These are phyloP conservation scores for Siniperca scherzeri DNA, from an alignment of 2,797 vertebrate genomes.

Conservation along the genomic window DNA sequence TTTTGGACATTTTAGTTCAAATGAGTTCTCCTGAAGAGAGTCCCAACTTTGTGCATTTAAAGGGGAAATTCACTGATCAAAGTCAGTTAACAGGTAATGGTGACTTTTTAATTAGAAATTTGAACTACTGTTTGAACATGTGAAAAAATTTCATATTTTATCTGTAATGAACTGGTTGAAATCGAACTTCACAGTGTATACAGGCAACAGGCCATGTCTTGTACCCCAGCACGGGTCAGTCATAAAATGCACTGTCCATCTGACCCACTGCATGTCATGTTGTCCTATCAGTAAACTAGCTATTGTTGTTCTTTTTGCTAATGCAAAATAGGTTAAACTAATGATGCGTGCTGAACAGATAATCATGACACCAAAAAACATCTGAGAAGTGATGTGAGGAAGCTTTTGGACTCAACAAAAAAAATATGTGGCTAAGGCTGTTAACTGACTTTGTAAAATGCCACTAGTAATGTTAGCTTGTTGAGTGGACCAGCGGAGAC, in stretches of 20 bases:
- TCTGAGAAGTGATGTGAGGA: not conserved
- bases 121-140: not conserved
- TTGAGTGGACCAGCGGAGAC: not conserved
- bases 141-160: not conserved
- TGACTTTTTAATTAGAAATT: not conserved
- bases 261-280: not conserved
- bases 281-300: not conserved
- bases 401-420: not conserved
- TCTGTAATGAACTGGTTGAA: not conserved
- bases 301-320: not conserved
- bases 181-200: not conserved
- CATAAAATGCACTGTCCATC: not conserved
- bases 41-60: not conserved
- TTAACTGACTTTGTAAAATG: no score
- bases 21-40: constrained; percentile 1
- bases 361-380: not conserved
- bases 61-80: not conserved
- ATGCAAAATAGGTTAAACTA: not conserved
- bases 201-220: not conserved
- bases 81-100: not conserved
- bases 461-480: not conserved
- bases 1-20: constrained; percentile 21
- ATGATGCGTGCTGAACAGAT: not conserved
- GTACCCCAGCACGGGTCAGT: no score
- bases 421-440: no score